Evolutionary conservation across 2,888 invertebrate genomes (phyloP).

Genomic region (Strigamia transsilvanica): DNA sequence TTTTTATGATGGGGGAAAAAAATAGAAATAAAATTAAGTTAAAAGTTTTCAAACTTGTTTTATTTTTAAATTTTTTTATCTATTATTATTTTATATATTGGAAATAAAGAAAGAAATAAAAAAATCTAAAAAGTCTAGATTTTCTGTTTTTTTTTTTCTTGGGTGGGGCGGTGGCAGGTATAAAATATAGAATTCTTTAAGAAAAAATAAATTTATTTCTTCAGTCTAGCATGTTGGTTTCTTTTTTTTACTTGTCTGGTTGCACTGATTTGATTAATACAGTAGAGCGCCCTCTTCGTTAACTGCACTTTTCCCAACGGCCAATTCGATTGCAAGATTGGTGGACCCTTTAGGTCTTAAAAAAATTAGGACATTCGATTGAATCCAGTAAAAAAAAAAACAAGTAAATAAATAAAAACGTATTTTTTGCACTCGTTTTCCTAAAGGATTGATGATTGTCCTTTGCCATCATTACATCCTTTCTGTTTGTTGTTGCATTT

Average conservation of each 20-base stretch:
- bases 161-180: too few relatives aligned
- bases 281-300: constrained; percentile 29
- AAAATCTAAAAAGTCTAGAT: too few relatives aligned
- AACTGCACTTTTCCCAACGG: constrained; percentile 39
- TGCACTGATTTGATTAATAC: constrained; percentile 36
- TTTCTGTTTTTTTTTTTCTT: too few relatives aligned
- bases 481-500: constrained; percentile 13
- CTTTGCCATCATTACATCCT: neutral
- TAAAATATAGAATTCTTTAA: too few relatives aligned
- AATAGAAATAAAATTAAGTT: neutral
- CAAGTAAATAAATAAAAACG: neutral
- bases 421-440: neutral
- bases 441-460: neutral
- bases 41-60: neutral
- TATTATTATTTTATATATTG: neutral
- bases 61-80: neutral
- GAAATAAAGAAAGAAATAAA: too few relatives aligned
- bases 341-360: constrained; percentile 16
- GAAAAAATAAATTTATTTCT: too few relatives aligned
- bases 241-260: neutral
- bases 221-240: neutral
- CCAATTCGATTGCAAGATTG: constrained; percentile 44
- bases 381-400: neutral
- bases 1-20: neutral
- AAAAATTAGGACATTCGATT: neutral